Percentiles rank a stretch among this genome's conserved stretches.
These are phyloP conservation scores for Bradysia coprophila DNA, from an alignment of 1,140 invertebrate species.

Conservation along the genomic window DNA sequence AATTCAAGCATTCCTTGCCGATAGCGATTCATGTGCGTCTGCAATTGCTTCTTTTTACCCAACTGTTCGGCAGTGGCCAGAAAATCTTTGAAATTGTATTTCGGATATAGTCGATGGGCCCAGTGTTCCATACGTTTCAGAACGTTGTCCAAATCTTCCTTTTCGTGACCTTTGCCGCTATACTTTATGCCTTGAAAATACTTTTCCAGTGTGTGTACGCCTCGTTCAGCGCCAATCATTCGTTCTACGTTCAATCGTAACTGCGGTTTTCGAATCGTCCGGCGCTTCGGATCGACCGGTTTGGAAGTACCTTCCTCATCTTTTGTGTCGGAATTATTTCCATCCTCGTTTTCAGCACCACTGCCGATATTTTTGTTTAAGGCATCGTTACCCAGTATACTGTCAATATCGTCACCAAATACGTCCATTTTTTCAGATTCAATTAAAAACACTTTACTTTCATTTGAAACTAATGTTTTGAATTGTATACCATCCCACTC, in stretches of 20 bases:
- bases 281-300: slow-evolving; percentile 28
- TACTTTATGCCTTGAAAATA: slow-evolving; percentile 70
- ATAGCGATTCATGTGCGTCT: slow-evolving; percentile 37
- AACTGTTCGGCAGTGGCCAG: slow-evolving; percentile 62
- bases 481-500: too few species aligned
- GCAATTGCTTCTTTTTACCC: slow-evolving; percentile 50
- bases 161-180: slow-evolving; percentile 66
- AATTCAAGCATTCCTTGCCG: slow-evolving; percentile 35
- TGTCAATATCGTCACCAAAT: slow-evolving; percentile 19
- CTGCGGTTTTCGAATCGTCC: slow-evolving; percentile 41
- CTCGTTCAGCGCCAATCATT: slow-evolving; percentile 53
- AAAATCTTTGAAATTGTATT: slow-evolving; percentile 69
- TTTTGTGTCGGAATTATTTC: slow-evolving; percentile 3
- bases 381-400: slow-evolving; percentile 17
- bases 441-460: neutral
- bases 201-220: slow-evolving; percentile 55
- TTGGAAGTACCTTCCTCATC: slow-evolving; percentile 10
- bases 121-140: slow-evolving; percentile 79
- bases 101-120: slow-evolving; percentile 79
- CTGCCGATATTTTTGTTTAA: slow-evolving; percentile 10
- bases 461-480: neutral
- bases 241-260: slow-evolving; percentile 51
- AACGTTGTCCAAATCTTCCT: slow-evolving; percentile 58
- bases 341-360: slow-evolving; percentile 5
- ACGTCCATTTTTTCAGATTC: slow-evolving; percentile 9